A percentile compares a stretch with the other conserved stretches of the same genome.
phyloP scores from a whole-genome alignment of 1,140 invertebrate genomes.

The Orius laevigatus region DNA sequence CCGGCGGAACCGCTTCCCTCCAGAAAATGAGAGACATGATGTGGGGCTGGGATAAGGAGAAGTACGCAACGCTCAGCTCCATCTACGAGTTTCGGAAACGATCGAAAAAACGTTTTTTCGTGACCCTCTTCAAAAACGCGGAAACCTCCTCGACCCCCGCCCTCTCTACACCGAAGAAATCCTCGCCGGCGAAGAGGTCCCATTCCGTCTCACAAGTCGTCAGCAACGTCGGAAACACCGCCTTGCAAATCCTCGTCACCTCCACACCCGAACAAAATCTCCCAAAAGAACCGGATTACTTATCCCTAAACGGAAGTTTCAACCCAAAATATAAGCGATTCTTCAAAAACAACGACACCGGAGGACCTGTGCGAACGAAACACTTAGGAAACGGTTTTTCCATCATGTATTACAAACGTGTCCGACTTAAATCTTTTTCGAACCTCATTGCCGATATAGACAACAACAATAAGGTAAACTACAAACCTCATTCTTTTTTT shows the following conservation, averaged over 20 bases:
- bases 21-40: not conserved
- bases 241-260: not conserved
- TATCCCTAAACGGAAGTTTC: slow-evolving; percentile 1
- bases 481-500: not conserved
- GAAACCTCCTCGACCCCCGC: not conserved
- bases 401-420: slow-evolving; percentile 15
- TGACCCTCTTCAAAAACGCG: not conserved
- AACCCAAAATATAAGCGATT: not conserved
- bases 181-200: slow-evolving; percentile 6
- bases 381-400: slow-evolving; percentile 1
- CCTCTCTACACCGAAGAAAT: slow-evolving; percentile 10
- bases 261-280: not conserved
- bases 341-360: not conserved
- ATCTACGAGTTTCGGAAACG: slow-evolving; percentile 19
- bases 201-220: not conserved
- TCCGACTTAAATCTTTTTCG: slow-evolving; percentile 14
- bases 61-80: slow-evolving; percentile 19
- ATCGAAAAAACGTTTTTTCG: slow-evolving; percentile 8
- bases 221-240: not conserved
- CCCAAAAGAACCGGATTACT: not conserved
- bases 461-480: slow-evolving; percentile 14
- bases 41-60: slow-evolving; percentile 12
- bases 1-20: no score
- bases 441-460: slow-evolving; percentile 11
- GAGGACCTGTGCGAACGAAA: not conserved